Evolutionary conservation across 2,888 invertebrate genomes (phyloP), one percentile per base, ranked within the genome.

Genomic region (Protodeltote pygarga): DNA sequence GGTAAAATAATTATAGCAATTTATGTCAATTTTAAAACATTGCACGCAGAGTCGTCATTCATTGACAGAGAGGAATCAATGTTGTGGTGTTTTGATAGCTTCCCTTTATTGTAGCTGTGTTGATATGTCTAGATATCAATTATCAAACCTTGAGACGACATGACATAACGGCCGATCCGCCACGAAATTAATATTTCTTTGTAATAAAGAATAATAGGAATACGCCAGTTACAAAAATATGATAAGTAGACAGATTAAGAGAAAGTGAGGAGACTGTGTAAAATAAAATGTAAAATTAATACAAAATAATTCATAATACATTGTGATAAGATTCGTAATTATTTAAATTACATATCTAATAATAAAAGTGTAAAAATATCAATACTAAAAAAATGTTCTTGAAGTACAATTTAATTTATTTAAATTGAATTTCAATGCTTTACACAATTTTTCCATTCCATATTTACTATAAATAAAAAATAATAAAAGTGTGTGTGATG

Each of bases 261-360:
- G 19, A 57, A 44, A 44, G 34, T 13, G 34, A 19, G 52, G 45
- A 60, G 61, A 61, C 53, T 65, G 55, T 59, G 9, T 51, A 48
- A 31, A 33, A 47, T 51, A 68, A 32, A 21, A 32, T 58, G 47
- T 64, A 41, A 44, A 65, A 41, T 46, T 59, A 45, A 38, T 47
- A 44, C 29, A 32, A 39, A 49, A 48, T 68, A 61, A 65, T 65
- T 71, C 66, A 73, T 77, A 73, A 77, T 65, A 73, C 52, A 63
- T 69, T 77, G 81, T 83, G 79, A 82, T 83, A 82, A 71, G 73
- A 58, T 63, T 69, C 68, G 53, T 74, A 65, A 64, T 66, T 51
- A 61, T 65, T 39, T 55, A 29, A 66, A 74, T 73, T 67, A 73
- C 78, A 80, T 79, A 79, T 78, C 75, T 69, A 41, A 27, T 49